Evolutionary conservation across 2,888 invertebrate species (phyloP), one percentile per base, ranked within the genome.

Genomic region (Lochmaea crataegi): DNA sequence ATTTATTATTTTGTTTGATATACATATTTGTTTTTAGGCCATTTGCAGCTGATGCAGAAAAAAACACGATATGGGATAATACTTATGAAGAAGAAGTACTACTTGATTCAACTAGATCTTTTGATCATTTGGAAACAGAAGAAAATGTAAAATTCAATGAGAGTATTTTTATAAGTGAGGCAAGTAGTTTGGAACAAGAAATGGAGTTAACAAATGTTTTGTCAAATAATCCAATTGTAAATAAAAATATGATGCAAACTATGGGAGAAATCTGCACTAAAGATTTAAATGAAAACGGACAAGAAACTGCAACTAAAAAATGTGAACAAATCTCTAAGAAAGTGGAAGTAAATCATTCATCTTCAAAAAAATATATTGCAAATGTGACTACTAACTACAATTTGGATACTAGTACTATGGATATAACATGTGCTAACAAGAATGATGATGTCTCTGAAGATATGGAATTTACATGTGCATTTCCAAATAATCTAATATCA

Each of bases 51-150:
- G 83, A 84, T 75, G 78, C 80, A 14, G 84, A 83, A 72, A 80
- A 81, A 76, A 83, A 83, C 68, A 83, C 84, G 14, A 82, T 83
- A 73, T 84, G 84, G 84, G 83, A 84, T 72, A 77, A 76, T 18
- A 83, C 84, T 2, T 84, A 84, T 60, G 84, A 85, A 77, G 84
- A 84, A 78, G 76, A 77, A 60, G 77, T 78, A 32, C 77, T 78
- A 32, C 32, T 38, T 26, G 79, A 81, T 75, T 81, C 80, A 18
- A 75, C 76, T 11, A 60, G 38, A 73, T 74, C 74, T 42, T 67
- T 26, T 67, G 72, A 76, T 41, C 42, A 41, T 61, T 60, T 42
- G 68, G 74, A 71, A 32, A n/a, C 60, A n/a, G 51, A 65, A 12
- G 45, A 18, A 14, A 65, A 14, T 18, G 7, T 42, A 42, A 22